phyloP scores from a whole-genome alignment of 2,113 vertebrate genomes.

The Nipponia nippon region DNA sequence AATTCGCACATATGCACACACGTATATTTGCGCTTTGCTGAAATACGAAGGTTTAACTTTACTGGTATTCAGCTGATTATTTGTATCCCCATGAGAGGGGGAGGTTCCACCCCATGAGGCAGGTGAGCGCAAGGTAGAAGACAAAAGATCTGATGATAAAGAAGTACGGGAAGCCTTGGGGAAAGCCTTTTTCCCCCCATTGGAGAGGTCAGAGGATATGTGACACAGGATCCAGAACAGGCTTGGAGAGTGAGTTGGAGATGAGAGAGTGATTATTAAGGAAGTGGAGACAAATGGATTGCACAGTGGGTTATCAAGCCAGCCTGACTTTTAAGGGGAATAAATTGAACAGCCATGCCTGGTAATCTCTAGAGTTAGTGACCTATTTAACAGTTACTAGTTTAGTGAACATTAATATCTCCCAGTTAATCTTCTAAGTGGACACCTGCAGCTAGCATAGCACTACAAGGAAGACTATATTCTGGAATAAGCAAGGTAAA shows the following conservation, averaged over 20 bases:
- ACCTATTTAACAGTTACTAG: background rate
- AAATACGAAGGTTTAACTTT: background rate
- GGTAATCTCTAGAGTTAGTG: background rate
- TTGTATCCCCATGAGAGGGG: background rate
- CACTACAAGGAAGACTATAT: background rate
- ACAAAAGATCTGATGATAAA: background rate
- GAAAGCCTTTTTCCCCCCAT: background rate
- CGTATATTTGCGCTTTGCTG: rapidly evolving
- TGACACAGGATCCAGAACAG: background rate
- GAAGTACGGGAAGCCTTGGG: background rate
- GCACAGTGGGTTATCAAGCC: background rate
- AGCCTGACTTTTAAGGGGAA: background rate
- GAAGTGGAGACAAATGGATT: background rate
- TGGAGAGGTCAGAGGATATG: background rate
- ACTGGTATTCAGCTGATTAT: background rate
- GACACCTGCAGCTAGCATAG: background rate
- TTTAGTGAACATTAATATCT: background rate
- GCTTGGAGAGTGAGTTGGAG: background rate
- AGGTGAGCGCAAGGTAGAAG: background rate
- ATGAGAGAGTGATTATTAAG: background rate
- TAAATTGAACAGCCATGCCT: background rate
- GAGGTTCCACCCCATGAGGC: background rate
- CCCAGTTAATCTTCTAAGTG: background rate
- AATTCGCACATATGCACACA: background rate
- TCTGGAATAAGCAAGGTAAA: background rate